Evolutionary conservation across 1,140 invertebrate genomes (phyloP), one percentile per base, ranked within the genome.

Genomic region (Probaryconus sp.): DNA sequence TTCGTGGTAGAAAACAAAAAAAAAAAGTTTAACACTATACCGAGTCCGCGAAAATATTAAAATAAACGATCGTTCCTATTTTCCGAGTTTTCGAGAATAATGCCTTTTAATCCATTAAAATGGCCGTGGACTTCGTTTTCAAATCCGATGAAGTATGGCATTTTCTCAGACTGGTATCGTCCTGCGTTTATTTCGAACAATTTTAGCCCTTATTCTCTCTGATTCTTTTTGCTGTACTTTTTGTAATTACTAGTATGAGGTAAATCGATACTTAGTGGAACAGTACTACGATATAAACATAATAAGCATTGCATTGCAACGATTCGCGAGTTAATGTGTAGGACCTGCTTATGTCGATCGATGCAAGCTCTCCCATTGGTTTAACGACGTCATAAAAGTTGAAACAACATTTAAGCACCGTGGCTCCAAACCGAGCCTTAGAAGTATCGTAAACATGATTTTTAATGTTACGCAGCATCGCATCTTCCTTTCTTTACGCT

Each of bases 351-450:
- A 68, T 70, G 50, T 70, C 67, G 53, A 78, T 64, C 63, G 71
- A 48, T 37, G 53, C 24, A 56, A 58, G 42, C 56, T 33, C 51
- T 53, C 35, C 63, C 81, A 78, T 83, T 81, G 75, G 71, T 81
- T 82, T 83, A 84, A 84, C 70, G 81, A 81, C 40, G 60, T 42
- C 60, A 60, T 81, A 82, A 82, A 83, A 82, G 76, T 83, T 82
- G 74, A 77, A 79, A 77, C 74, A 70, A 81, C 67, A 58, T 61
- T 65, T 76, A 82, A 82, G 76, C 71, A 51, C 18, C 33, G 10
- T 33, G 35, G 42, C 63, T 68, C 9, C 10, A 38, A n/a, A 30
- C 40, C 18, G 7, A 58, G 58, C 31, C 30, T 45, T 53, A 20
- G 20, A 65, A 70, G 65, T 55, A 50, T 51, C 53, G 14, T 67